Conservation (phyloP, 2,888 invertebrate genomes). For the Cephus nigrinus region DNA sequence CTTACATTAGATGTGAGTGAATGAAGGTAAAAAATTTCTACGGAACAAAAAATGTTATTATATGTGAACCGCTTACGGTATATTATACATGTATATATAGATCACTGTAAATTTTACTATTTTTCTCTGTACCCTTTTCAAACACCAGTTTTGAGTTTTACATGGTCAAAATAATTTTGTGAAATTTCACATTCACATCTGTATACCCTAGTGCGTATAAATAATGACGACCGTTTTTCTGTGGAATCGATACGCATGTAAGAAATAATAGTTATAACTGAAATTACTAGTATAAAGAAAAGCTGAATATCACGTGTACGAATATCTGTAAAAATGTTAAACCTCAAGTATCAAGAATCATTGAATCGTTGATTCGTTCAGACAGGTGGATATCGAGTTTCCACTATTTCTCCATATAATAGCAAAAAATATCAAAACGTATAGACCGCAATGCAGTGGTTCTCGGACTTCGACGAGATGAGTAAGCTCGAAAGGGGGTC, state of each 20-base stretch:
- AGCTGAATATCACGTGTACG: neutral
- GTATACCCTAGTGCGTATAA: neutral
- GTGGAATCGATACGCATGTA: neutral
- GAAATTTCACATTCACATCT: neutral
- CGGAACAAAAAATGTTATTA: neutral
- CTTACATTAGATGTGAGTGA: slow-evolving; percentile 40
- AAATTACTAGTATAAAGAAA: neutral
- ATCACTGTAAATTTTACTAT: neutral
- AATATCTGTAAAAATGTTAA: neutral
- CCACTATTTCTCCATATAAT: neutral
- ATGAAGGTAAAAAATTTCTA: neutral
- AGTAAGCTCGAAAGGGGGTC: neutral
- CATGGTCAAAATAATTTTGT: neutral
- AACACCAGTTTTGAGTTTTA: neutral
- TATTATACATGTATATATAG: neutral
- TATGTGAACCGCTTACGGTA: neutral
- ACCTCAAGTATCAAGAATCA: neutral
- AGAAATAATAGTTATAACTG: neutral
- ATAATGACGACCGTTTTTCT: neutral
- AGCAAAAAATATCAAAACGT: neutral
- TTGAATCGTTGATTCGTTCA: neutral
- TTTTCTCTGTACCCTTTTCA: neutral
- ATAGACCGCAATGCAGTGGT: neutral
- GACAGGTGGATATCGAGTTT: neutral
- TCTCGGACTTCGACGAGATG: neutral